phyloP scores from a whole-genome alignment of 2,888 invertebrate genomes.

The Lacanobia oleracea region DNA sequence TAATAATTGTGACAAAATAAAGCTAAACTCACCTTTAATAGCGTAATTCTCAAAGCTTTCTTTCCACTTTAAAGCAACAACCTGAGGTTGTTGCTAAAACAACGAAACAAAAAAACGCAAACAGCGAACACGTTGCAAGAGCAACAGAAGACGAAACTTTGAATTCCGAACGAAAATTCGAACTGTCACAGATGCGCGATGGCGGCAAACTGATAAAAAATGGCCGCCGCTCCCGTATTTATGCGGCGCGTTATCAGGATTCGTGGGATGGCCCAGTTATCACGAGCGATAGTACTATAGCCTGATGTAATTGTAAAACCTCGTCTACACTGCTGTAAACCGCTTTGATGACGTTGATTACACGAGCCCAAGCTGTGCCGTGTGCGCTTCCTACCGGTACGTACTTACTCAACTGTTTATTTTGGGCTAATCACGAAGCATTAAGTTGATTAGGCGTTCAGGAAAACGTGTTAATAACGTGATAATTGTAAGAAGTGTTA shows the following conservation, averaged over 20 bases:
- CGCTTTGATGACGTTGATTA: slow-evolving; percentile 72
- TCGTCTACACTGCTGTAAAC: slow-evolving; percentile 75
- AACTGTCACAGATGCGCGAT: slow-evolving; percentile 70
- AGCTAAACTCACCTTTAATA: slow-evolving; percentile 86
- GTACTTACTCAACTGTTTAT: slow-evolving; percentile 51
- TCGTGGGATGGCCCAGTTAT: slow-evolving; percentile 77
- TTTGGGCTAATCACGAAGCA: slow-evolving; percentile 49
- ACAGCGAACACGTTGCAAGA: slow-evolving; percentile 70
- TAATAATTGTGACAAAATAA: slow-evolving; percentile 12
- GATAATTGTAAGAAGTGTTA: slow-evolving; percentile 44
- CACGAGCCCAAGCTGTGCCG: slow-evolving; percentile 61
- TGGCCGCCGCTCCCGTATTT: slow-evolving; percentile 73
- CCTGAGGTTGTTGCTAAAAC: slow-evolving; percentile 88
- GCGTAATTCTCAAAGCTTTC: slow-evolving; percentile 92
- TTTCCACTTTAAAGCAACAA: slow-evolving; percentile 87
- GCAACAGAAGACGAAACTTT: slow-evolving; percentile 68
- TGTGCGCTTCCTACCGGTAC: slow-evolving; percentile 42
- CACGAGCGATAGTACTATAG: slow-evolving; percentile 66
- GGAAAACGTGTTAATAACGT: slow-evolving; percentile 35
- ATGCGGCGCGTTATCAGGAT: slow-evolving; percentile 81
- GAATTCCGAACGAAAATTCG: slow-evolving; percentile 59
- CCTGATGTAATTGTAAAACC: slow-evolving; percentile 66
- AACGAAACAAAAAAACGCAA: slow-evolving; percentile 60
- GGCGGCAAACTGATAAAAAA: slow-evolving; percentile 78
- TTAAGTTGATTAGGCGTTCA: slow-evolving; percentile 26